phyloP scores from a whole-genome alignment of 2,888 invertebrate species.

The Brassicogethes aeneus region DNA sequence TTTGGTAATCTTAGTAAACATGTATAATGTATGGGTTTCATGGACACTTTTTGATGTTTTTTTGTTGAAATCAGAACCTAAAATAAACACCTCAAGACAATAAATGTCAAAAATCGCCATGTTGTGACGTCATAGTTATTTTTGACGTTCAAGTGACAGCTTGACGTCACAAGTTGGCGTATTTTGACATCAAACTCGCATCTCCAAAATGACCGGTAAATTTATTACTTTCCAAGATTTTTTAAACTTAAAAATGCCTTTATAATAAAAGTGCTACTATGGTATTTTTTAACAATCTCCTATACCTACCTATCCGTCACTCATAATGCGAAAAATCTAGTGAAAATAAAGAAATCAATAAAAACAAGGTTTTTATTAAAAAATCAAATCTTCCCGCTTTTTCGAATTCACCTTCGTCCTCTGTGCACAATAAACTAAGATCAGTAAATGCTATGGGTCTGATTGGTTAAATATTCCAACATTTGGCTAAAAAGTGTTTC shows the following conservation, averaged over 20 bases:
- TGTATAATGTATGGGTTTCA: slow-evolving; percentile 82
- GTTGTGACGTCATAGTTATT: neutral
- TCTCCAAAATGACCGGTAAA: slow-evolving; percentile 75
- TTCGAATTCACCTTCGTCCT: no score
- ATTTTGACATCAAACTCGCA: slow-evolving; percentile 33
- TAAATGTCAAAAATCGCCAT: slow-evolving; percentile 8
- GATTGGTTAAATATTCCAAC: slow-evolving; percentile 64
- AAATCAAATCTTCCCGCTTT: no score
- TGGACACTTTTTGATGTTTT: slow-evolving; percentile 75
- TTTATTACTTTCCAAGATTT: no score
- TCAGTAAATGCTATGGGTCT: slow-evolving; percentile 78
- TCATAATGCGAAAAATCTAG: no score
- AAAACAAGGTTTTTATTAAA: no score
- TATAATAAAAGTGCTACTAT: no score
- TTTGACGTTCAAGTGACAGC: neutral
- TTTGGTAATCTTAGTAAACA: slow-evolving; percentile 81
- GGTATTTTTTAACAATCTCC: no score
- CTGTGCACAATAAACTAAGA: slow-evolving; percentile 62
- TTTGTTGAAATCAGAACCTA: slow-evolving; percentile 74
- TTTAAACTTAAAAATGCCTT: no score
- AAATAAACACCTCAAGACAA: slow-evolving; percentile 45
- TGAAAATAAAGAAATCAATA: no score
- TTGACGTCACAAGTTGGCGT: neutral
- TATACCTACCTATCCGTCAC: no score
- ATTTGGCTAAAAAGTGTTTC: slow-evolving; percentile 69